These are phyloP conservation scores for Pantherophis alleghaniensis DNA, from an alignment of 2,797 vertebrate species.

Conservation along the genomic window DNA sequence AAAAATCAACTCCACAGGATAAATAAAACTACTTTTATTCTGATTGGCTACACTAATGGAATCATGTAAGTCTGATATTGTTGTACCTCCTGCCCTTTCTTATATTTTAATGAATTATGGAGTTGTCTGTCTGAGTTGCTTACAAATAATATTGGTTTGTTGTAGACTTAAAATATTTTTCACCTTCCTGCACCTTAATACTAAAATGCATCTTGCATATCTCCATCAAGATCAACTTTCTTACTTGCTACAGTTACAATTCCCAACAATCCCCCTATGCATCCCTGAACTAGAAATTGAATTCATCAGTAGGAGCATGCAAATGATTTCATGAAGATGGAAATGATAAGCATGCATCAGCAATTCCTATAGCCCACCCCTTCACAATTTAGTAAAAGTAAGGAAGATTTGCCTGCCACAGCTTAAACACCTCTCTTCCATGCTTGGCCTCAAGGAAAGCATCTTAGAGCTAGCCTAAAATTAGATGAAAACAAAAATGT, in stretches of 20 bases:
- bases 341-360: background rate
- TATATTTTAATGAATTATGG: background rate
- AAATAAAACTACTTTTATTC: background rate
- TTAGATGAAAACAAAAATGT: background rate
- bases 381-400: background rate
- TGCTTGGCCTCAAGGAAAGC: background rate
- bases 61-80: background rate
- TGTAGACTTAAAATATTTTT: background rate
- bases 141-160: background rate
- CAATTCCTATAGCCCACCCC: background rate
- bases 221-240: background rate
- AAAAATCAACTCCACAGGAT: background rate
- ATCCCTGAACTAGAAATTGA: background rate
- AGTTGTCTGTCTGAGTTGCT: background rate
- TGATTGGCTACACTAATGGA: background rate
- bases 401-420: background rate
- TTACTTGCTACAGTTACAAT: background rate
- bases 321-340: background rate
- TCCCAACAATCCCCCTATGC: background rate
- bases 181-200: background rate
- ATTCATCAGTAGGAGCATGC: background rate
- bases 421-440: background rate
- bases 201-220: background rate
- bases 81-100: background rate
- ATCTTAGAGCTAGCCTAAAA: background rate